Evolutionary conservation across 1,140 invertebrate genomes (phyloP), one percentile per base, ranked within the genome.

Genomic region (Ceratosolen fusciceps): DNA sequence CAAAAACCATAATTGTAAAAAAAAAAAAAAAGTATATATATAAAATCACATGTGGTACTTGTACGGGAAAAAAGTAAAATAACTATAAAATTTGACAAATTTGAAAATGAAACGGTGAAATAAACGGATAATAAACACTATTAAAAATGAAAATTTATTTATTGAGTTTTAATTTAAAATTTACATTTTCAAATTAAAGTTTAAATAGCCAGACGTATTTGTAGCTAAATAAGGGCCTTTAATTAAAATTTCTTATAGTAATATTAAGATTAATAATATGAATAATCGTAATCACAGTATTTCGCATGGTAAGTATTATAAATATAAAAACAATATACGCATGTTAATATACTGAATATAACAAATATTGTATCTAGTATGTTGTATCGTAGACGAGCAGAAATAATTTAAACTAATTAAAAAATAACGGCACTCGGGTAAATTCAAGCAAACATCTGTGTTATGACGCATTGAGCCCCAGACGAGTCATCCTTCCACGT

Each of bases 81-180:
- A 54, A 79, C 47, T 73, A 73, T 24, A 79, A 78, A 65, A 37
- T 10, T 24, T 16, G 2, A 65, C 2, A 49, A 72, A 34, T n/a
- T 31, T 37, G 21, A 73, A n/a, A 71, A 74, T 79, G 71, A 79
- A 79, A 74, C 71, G 71, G 71, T 74, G 58, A 74, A 74, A 79
- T 79, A 79, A 79, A 79, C 60, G 37, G 16, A 62, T 68, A 67
- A 29, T 65, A 74, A 74, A 74, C 71, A 74, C 31, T 73, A 72
- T 79, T 79, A 58, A 79, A 58, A 74, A 73, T 79, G 31, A 74
- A 74, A 79, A 31, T 79, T 67, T 79, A 79, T 79, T 79, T 79
- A 79, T 74, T 74, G 16, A 26, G 24, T 74, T 74, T 74, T 56
- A 54, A 37, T 31, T 68, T n/a, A 74, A 74, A 73, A 73, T 16